Base-by-base conservation (phyloP, 2,797 vertebrate species). In the Oryzias dopingdopingensis region DNA sequence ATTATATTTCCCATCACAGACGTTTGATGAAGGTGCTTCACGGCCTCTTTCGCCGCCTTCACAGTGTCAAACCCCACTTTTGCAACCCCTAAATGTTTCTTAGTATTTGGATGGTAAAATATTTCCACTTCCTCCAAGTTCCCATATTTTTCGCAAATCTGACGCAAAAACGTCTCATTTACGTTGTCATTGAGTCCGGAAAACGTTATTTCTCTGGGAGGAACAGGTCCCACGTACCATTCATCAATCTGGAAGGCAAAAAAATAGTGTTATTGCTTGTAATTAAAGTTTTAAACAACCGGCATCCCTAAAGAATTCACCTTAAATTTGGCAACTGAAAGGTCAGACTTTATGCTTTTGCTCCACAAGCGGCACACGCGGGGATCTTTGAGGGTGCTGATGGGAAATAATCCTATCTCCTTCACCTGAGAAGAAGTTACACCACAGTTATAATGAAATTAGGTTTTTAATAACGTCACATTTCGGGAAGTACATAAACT, bases 1-100 rank as follows among this genome's bases (percentile, higher is more conserved):
- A 99, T 98, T 61, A 95, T 90, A 76, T 97, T 98, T 67, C 97
- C 97, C 97, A 99, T 99, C 71, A 99, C 97, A 0, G 97, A 96
- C 0, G 95, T 98, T 77, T 94, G 93, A 67, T 98, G 93, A 70
- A 99, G 91, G 62, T 95, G 90, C 65, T 93, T 91, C 12, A 96
- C 96, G 0, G 95, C 93, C 29, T 95, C 92, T 72, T 90, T 94
- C 23, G 97, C 96, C 0, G 94, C 95, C 69, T 75, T 91, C 71
- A 95, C 96, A 0, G 93, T 94, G 86, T 95, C 94, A 57, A 99
- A 99, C 60, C 96, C 62, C 4, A 98, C 95, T 92, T 94, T 98
- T 54, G 96, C 96, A 0, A 99, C 90, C 59, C 97, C 97, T 83
- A 96, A 86, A 84, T 98, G 97, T 81, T 98, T 99, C 81, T 94